Base-by-base conservation (phyloP, 1,140 invertebrate species). In the Drosophila watanabei region DNA sequence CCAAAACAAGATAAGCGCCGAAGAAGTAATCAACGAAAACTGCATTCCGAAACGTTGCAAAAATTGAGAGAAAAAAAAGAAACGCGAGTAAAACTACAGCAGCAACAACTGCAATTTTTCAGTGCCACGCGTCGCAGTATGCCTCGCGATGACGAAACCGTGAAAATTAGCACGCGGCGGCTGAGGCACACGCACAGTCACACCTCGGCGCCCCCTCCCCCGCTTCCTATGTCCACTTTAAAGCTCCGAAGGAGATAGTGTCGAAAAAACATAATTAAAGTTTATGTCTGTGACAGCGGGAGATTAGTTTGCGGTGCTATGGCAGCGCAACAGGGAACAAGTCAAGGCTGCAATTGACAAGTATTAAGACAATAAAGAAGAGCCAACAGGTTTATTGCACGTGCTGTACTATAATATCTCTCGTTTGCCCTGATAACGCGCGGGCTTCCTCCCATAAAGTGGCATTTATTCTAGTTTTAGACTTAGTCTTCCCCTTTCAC, bases 11-110 rank as follows among this genome's bases (percentile, higher is more conserved):
- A 75, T 73, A 75, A 61, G 37, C 46, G 37, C 46, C 37, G 2
- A 73, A 72, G 14, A 73, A 72, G 71, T 75, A 73, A 61, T 60
- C 71, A 75, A 51, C 69, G 6, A 60, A 57, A 49, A 73, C 71
- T 61, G 71, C 71, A 75, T 73, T 75, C 69, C 54, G 24, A 73
- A 57, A 60, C 35, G 33, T 61, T 52, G 56, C 54, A 43, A 61
- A 75, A 60, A 46, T 24, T 24, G 24, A 24, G 24, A 24, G 24
- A 11, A 2, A 46, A 41, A 41, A 33, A 18, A n/a, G 3, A 49
- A 56, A 20, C 16, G 43, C 14, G 24, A 32, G n/a, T 14, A 51
- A 51, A 43, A 35, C 46, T 64, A 62, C 30, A 45, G 32, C 37
- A 39, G 59, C 57, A 18, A 48, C 30, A 72, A 60, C 9, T 69